Conservation (phyloP, 2,113 vertebrate species). For the Sclerurus mexicanus region DNA sequence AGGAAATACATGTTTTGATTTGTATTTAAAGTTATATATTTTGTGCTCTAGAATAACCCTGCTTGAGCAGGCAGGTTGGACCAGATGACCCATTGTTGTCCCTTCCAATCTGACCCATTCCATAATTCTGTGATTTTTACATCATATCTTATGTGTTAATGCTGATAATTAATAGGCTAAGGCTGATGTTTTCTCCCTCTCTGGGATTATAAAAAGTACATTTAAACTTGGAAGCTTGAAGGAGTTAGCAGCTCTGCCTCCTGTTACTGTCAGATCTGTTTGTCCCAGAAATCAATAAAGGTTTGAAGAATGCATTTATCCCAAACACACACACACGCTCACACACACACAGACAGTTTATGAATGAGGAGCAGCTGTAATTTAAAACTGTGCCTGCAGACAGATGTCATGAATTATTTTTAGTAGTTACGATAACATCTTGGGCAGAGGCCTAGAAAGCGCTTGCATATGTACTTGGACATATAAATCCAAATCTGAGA, state of each 20-base stretch:
- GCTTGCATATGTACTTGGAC: neutral
- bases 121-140: neutral
- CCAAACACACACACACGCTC: neutral
- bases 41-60: neutral
- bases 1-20: neutral
- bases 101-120: neutral
- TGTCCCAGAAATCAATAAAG: neutral
- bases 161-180: neutral
- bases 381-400: slow-evolving; percentile 18
- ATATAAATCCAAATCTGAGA: neutral
- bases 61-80: neutral
- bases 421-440: neutral
- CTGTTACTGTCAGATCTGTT: neutral
- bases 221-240: neutral
- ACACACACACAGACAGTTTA: neutral
- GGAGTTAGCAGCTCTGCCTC: neutral
- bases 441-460: slow-evolving; percentile 11
- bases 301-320: neutral
- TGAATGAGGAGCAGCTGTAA: slow-evolving; percentile 45
- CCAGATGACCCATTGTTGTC: rapidly evolving
- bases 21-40: neutral
- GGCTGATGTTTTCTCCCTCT: neutral
- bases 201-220: neutral
- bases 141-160: neutral
- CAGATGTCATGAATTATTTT: slow-evolving; percentile 39